These are phyloP conservation scores for Paradoxurus hermaphroditus DNA, from an alignment of 2,113 vertebrate genomes.

Conservation along the genomic window DNA sequence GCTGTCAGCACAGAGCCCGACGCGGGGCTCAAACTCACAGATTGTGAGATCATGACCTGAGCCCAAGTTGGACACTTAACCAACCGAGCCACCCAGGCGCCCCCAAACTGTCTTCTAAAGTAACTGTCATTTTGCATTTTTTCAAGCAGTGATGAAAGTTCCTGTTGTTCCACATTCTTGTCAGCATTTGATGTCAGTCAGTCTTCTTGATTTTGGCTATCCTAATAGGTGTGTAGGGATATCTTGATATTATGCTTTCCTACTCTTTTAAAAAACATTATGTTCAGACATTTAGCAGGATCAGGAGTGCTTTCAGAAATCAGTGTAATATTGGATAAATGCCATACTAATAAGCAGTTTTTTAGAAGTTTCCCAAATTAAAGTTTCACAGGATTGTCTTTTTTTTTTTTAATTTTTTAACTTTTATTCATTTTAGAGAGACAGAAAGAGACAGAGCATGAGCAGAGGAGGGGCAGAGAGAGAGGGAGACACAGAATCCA, in stretches of 20 bases:
- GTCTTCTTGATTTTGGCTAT: neutral
- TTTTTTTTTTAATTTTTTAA: neutral
- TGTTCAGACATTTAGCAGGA: neutral
- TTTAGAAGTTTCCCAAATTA: neutral
- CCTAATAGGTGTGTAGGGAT: neutral
- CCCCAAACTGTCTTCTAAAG: neutral
- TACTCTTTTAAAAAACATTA: neutral
- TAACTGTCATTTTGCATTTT: neutral
- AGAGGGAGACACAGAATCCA: too few species aligned
- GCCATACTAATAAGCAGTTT: neutral
- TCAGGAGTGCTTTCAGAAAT: neutral
- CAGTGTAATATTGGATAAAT: neutral
- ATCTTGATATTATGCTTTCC: neutral
- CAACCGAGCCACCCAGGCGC: too few species aligned
- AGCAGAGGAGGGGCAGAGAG: too few species aligned
- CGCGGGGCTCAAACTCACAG: too few species aligned
- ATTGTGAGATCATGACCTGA: too few species aligned
- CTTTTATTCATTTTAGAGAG: too few species aligned
- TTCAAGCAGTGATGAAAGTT: neutral
- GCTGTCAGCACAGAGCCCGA: too few species aligned
- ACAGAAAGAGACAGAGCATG: too few species aligned
- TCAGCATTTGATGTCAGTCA: neutral
- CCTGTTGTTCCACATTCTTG: neutral
- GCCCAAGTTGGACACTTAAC: too few species aligned
- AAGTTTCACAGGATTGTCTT: neutral